These are phyloP conservation scores for Toxotes jaculatrix DNA, from an alignment of 2,113 vertebrate genomes.

Conservation along the genomic window DNA sequence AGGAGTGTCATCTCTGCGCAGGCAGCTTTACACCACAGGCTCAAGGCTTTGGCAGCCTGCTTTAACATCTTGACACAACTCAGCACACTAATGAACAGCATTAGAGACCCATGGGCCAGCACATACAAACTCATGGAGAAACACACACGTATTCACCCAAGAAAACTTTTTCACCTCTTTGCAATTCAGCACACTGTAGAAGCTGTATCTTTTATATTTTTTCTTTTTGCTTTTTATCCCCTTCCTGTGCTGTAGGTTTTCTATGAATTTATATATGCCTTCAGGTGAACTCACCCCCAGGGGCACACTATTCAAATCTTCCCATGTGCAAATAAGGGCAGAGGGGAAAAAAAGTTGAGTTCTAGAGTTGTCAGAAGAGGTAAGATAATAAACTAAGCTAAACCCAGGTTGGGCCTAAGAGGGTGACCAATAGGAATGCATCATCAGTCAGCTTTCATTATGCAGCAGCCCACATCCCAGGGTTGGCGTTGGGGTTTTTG, in stretches of 20 bases:
- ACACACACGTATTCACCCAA: constrained; percentile 30
- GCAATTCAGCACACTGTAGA: background rate
- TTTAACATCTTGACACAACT: constrained; percentile 72
- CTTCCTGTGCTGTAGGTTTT: background rate
- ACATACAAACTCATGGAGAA: constrained; percentile 35
- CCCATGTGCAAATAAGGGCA: too few species aligned
- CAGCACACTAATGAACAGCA: constrained; percentile 70
- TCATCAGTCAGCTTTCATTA: too few species aligned
- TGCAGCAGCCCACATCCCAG: too few species aligned
- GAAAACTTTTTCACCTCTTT: background rate
- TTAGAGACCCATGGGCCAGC: constrained; percentile 48
- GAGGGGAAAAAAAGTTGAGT: too few species aligned
- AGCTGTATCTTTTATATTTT: background rate
- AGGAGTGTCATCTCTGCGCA: constrained; percentile 54
- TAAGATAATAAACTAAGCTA: too few species aligned
- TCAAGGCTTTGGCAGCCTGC: constrained; percentile 59
- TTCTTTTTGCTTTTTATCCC: background rate
- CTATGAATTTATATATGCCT: background rate
- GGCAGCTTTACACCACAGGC: constrained; percentile 52
- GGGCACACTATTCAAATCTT: too few species aligned
- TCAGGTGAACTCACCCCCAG: too few species aligned
- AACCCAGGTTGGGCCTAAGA: too few species aligned
- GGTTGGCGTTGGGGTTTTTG: too few species aligned
- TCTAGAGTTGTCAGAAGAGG: too few species aligned
- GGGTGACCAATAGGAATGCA: too few species aligned